A percentile compares a stretch with the other conserved stretches of the same genome.
Conservation (phyloP, 2,797 vertebrate genomes). For the Notoglanidium macrostoma region DNA sequence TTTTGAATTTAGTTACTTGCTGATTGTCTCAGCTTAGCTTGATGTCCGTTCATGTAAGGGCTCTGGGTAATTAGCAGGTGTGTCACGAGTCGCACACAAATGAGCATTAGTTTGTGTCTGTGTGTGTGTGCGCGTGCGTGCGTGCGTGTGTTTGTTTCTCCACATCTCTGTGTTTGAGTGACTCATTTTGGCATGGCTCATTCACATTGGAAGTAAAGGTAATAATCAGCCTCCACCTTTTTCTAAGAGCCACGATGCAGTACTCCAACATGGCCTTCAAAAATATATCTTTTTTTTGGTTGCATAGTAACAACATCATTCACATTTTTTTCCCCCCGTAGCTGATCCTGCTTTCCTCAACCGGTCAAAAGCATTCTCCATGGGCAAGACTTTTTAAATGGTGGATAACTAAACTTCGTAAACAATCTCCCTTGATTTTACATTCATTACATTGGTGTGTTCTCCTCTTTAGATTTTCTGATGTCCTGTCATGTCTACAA, state of each 20-base stretch:
- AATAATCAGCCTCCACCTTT: slow-evolving; percentile 36
- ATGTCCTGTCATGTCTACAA: neutral
- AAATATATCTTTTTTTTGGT: slow-evolving; percentile 23
- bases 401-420: slow-evolving; percentile 8
- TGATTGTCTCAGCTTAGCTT: neutral
- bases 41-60: slow-evolving; percentile 29
- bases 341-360: neutral
- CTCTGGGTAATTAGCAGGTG: slow-evolving; percentile 43
- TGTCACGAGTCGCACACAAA: slow-evolving; percentile 31
- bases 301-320: slow-evolving; percentile 49
- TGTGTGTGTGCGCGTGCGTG: slow-evolving; percentile 22
- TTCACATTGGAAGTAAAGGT: slow-evolving; percentile 45
- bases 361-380: slow-evolving; percentile 33
- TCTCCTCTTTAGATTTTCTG: neutral
- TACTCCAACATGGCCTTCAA: slow-evolving; percentile 42
- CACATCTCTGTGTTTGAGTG: slow-evolving; percentile 31
- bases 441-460: neutral
- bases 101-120: slow-evolving; percentile 18
- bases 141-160: slow-evolving; percentile 28
- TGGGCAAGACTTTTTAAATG: slow-evolving; percentile 32
- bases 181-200: slow-evolving; percentile 41
- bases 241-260: slow-evolving; percentile 25
- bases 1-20: neutral
- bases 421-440: slow-evolving; percentile 4
- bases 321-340: slow-evolving; percentile 10